phyloP scores from a whole-genome alignment of 23 tunicate species.

The Trididemnum nubilum region DNA sequence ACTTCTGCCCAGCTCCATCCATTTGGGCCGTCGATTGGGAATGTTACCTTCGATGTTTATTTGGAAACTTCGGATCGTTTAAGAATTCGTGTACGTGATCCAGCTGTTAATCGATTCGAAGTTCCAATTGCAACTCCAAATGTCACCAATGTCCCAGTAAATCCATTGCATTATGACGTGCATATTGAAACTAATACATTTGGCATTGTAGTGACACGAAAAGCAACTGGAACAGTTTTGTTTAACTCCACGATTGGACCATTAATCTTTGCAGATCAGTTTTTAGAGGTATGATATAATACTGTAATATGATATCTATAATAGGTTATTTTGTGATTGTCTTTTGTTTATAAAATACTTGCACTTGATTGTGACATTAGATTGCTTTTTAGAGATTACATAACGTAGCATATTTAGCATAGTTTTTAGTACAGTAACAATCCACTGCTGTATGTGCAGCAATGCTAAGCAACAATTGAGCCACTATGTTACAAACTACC shows the following conservation, averaged over 20 bases:
- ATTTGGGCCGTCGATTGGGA: constrained; percentile 34
- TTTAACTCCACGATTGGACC: constrained; percentile 78
- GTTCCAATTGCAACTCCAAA: constrained; percentile 77
- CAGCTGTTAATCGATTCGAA: constrained; percentile 52
- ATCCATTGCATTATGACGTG: constrained; percentile 31
- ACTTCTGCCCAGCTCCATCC: constrained; percentile 1
- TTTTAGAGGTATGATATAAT: constrained; percentile 79
- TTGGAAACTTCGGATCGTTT: constrained; percentile 52
- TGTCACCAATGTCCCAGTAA: constrained; percentile 14
- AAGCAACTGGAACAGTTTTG: constrained; percentile 45
- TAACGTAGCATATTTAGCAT: too few relatives aligned
- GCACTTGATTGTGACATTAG: not conserved
- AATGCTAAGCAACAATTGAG: too few relatives aligned
- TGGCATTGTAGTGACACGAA: constrained; percentile 39
- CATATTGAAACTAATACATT: constrained; percentile 24
- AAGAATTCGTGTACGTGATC: constrained; percentile 54
- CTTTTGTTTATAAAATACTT: not conserved
- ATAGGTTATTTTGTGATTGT: not conserved
- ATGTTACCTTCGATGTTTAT: constrained; percentile 34
- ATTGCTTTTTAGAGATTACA: too few relatives aligned
- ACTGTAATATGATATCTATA: too few relatives aligned
- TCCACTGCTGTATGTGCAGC: too few relatives aligned
- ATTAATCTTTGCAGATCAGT: constrained; percentile 78
- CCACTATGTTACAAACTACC: too few relatives aligned
- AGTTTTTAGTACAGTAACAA: too few relatives aligned